phyloP scores from a whole-genome alignment of 1,140 invertebrate species.

The Pogonus chalceus region DNA sequence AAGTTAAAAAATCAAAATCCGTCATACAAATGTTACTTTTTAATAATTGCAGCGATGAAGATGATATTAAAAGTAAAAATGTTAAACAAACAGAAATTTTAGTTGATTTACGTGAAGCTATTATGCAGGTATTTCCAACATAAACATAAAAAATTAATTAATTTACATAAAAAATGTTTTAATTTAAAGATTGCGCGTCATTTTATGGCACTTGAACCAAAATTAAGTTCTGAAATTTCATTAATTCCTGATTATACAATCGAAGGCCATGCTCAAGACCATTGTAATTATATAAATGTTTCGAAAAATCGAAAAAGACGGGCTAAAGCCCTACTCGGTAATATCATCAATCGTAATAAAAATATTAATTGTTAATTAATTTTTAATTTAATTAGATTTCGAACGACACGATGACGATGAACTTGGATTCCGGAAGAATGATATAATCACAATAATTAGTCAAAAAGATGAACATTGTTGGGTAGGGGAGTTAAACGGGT shows the following conservation, averaged over 20 bases:
- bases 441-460: conserved; percentile 95
- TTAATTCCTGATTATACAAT: conserved; percentile 89
- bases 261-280: conserved; percentile 89
- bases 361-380: conserved; percentile 17
- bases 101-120: conserved; percentile 93
- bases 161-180: no score
- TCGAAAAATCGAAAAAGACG: conserved; percentile 75
- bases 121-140: conserved; percentile 61
- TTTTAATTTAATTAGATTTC: conserved; percentile 61
- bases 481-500: conserved; percentile 96
- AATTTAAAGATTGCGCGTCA: conserved; percentile 72
- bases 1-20: conserved; percentile 85
- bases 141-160: no score
- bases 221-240: conserved; percentile 56
- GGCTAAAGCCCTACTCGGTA: conserved; percentile 85
- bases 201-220: conserved; percentile 74
- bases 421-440: conserved; percentile 95
- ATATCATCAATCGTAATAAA: conserved; percentile 12
- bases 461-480: conserved; percentile 99
- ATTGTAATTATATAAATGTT: conserved; percentile 88
- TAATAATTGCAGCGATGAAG: conserved; percentile 59
- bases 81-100: conserved; percentile 89
- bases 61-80: conserved; percentile 92
- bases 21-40: conserved; percentile 83
- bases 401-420: conserved; percentile 98